Evolutionary conservation across 2,113 vertebrate genomes (phyloP), one percentile per base, ranked within the genome.

Genomic region (Protobothrops mucrosquamatus): DNA sequence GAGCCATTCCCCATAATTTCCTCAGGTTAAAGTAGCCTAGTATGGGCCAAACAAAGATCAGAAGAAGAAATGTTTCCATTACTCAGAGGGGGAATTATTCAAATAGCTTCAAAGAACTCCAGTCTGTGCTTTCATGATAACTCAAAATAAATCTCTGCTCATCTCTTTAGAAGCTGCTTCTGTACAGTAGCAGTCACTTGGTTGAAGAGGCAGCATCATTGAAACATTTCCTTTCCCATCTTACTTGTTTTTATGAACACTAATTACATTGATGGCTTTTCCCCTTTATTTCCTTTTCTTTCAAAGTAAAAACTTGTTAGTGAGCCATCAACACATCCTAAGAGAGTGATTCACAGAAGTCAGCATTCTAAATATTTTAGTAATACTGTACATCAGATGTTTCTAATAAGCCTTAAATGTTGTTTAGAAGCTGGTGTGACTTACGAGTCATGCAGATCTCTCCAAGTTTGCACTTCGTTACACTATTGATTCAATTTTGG

Each of bases 331-430:
- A 97, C 96, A 97, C 92, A 43, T 95, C 93, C 94, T 95, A 95
- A 94, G 95, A 94, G 57, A 92, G 94, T 94, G 95, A 97, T 97
- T 97, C 94, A 96, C 96, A 92, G 92, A 96, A 96, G 95, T 96
- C 96, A 95, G 93, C 94, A 90, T 96, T 95, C 93, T 91, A 94
- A 96, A 96, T 96, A 96, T 96, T 95, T 97, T 96, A 97, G 97
- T 97, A 96, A 96, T 95, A 95, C 96, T 97, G 96, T 96, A 93
- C 95, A 95, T 96, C 95, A 96, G 97, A 95, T 56, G 93, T 97
- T 96, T 97, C 97, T 94, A 94, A 0, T 87, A 95, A 97, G 97
- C 98, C 97, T 98, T 97, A 98, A 97, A 94, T 93, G 95, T 95
- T 87, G 89, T 91, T 94, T 91, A 87, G 90, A 96, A 95, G 91